phyloP scores from a whole-genome alignment of 2,888 invertebrate genomes.

The Hemithea aestivaria region DNA sequence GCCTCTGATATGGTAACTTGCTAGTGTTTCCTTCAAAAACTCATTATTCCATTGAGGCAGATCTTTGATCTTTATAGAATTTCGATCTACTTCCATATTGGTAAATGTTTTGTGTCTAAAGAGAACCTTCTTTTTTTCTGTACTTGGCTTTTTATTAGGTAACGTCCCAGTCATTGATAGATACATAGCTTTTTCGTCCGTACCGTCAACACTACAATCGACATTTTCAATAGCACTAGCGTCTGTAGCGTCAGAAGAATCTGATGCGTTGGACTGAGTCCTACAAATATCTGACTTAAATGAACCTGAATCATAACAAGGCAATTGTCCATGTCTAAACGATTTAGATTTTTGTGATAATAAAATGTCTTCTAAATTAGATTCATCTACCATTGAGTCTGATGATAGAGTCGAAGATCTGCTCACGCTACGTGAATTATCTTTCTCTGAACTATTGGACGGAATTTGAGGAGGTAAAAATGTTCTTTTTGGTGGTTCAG shows the following conservation, averaged over 20 bases:
- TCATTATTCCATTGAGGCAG: conserved; percentile 55
- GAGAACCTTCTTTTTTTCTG: conserved; percentile 58
- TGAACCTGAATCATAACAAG: conserved; percentile 34
- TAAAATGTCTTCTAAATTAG: conserved; percentile 70
- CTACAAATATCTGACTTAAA: conserved; percentile 47
- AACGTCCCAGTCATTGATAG: conserved; percentile 67
- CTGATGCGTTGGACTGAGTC: conserved; percentile 58
- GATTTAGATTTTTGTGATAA: conserved; percentile 69
- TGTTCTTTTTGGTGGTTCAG: conserved; percentile 53
- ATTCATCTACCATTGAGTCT: conserved; percentile 67
- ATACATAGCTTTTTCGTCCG: conserved; percentile 49
- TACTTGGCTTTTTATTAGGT: conserved; percentile 53
- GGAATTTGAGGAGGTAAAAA: conserved; percentile 34
- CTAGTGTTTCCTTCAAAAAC: conserved; percentile 63
- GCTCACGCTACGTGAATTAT: conserved; percentile 43
- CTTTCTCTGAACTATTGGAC: conserved; percentile 34
- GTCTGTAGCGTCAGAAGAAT: conserved; percentile 58
- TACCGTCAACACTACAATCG: conserved; percentile 56
- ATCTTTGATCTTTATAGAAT: conserved; percentile 52
- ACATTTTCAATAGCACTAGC: conserved; percentile 72
- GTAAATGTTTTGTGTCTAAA: conserved; percentile 74
- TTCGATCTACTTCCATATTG: conserved; percentile 66
- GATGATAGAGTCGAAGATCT: conserved; percentile 62
- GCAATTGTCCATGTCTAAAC: conserved; percentile 53
- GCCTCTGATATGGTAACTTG: conserved; percentile 69